Evolutionary conservation across 2,888 invertebrate genomes (phyloP).

Genomic region (Mermis nigrescens): DNA sequence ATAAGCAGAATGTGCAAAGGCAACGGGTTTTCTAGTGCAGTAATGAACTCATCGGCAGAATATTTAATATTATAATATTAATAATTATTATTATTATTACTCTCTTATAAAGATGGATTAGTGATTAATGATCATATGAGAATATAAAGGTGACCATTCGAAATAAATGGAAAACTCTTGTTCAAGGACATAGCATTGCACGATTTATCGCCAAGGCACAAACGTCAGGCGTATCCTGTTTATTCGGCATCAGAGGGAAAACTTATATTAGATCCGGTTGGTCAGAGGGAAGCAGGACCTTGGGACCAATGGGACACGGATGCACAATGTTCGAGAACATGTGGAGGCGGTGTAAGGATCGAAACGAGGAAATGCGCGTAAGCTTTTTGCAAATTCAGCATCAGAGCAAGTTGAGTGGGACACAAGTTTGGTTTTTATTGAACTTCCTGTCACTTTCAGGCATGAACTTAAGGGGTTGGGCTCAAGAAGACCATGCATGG

Average conservation of each 20-base stretch:
- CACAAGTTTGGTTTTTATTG: not conserved
- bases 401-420: not conserved
- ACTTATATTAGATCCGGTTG: conserved; percentile 4
- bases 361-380: conserved; percentile 46
- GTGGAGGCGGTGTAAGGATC: conserved; percentile 75
- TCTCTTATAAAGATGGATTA: too few species aligned
- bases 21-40: too few species aligned
- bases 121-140: too few species aligned
- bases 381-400: conserved; percentile 4
- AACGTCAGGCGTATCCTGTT: conserved; percentile 12
- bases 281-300: conserved; percentile 18
- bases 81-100: too few species aligned
- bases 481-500: too few species aligned
- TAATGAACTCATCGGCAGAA: too few species aligned
- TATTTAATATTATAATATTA: too few species aligned
- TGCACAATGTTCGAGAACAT: conserved; percentile 65
- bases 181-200: not conserved
- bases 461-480: too few species aligned
- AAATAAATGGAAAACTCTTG: too few species aligned
- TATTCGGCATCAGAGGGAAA: conserved; percentile 1
- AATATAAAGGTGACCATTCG: too few species aligned
- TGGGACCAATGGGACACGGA: conserved; percentile 58
- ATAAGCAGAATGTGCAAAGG: too few species aligned
- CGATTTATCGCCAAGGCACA: not conserved
- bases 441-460: too few species aligned